Evolutionary conservation across 2,888 invertebrate species (phyloP), one percentile per base, ranked within the genome.

Genomic region (Aleiodes alternator): DNA sequence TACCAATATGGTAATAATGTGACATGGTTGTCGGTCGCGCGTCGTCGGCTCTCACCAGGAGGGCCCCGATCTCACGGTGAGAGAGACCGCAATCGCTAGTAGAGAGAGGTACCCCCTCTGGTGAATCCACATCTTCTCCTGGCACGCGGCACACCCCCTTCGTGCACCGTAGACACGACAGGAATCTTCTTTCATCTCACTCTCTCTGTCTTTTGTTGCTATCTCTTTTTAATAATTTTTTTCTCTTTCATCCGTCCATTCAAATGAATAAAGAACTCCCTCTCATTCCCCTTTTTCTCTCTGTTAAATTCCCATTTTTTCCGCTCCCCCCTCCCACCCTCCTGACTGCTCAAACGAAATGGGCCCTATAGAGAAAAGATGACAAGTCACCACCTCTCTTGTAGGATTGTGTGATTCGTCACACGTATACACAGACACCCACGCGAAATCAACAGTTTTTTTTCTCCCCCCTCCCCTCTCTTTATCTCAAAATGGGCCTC

Each of bases 1-100:
- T 86, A 87, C 86, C 86, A 85, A 86, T 88, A 88, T 87, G 88
- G 88, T 87, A 87, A 85, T 85, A 84, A 85, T 85, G 84, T 88
- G 88, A 88, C 88, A 87, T 88, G 88, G 87, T 88, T 88, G 88
- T 87, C 87, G 88, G 87, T 88, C 85, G 86, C 87, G 86, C 87
- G 88, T 88, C 88, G 88, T 87, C 87, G 86, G 83, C 81, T 87
- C 88, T 80, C 88, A 82, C 85, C 88, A 82, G 88, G 88, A 88
- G 88, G 87, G 83, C 87, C 56, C n/a, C 83, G 84, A 85, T 87
- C 87, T 85, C 85, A 86, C 80, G 83, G 83, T 82, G 83, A 83
- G 85, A 83, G 85, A 81, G 80, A 78, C 80, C 84, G 80, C 82
- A 81, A 82, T 77, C 56, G 56, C 55, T 55, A 69, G 55, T 66